phyloP scores from a whole-genome alignment of 2,888 invertebrate species.

The Leucozona laternaria region DNA sequence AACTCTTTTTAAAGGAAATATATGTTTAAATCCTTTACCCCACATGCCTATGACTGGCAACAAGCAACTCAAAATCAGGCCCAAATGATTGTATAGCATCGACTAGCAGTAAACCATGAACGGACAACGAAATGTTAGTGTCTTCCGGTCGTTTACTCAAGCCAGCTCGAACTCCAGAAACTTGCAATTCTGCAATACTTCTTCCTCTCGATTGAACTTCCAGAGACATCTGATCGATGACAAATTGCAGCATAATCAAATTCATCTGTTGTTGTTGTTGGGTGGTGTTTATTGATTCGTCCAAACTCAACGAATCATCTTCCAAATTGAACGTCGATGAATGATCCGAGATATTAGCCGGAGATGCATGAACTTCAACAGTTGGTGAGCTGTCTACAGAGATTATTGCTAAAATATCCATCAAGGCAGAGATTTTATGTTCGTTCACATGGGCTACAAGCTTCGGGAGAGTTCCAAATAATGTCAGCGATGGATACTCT shows the following conservation, averaged over 20 bases:
- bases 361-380: constrained; percentile 51
- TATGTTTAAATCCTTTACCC: constrained; percentile 79
- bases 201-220: constrained; percentile 94
- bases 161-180: constrained; percentile 92
- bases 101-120: constrained; percentile 95
- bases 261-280: constrained; percentile 83
- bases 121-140: constrained; percentile 91
- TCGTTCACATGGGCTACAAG: constrained; percentile 96
- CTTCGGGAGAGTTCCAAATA: constrained; percentile 94
- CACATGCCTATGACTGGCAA: constrained; percentile 97
- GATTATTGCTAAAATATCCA: constrained; percentile 85
- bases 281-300: constrained; percentile 75
- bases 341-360: constrained; percentile 41
- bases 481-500: constrained; percentile 92
- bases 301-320: constrained; percentile 49
- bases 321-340: constrained; percentile 38
- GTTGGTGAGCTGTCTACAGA: constrained; percentile 76
- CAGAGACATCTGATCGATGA: constrained; percentile 93
- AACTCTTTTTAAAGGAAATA: background rate
- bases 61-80: constrained; percentile 96
- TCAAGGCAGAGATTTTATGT: constrained; percentile 90
- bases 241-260: constrained; percentile 92
- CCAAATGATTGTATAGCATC: constrained; percentile 98
- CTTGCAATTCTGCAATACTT: constrained; percentile 96
- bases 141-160: constrained; percentile 90